Evolutionary conservation across 2,797 vertebrate genomes (phyloP).

Genomic region (Nannoperca obscura): DNA sequence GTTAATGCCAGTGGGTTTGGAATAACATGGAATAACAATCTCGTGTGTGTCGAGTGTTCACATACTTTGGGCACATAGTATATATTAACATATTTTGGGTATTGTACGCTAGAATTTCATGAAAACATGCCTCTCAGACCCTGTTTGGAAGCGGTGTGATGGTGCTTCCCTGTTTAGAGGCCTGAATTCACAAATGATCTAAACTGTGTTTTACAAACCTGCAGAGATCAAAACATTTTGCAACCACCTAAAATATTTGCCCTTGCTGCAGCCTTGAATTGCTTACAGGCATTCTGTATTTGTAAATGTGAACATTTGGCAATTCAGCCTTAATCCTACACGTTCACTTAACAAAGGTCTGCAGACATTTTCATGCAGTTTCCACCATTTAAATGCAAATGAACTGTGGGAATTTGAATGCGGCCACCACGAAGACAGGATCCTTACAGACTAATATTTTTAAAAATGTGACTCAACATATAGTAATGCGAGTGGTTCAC

Average conservation of each 20-base stretch:
- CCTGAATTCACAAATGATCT: slow-evolving; percentile 33
- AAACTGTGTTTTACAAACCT: slow-evolving; percentile 19
- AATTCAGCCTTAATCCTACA: not conserved
- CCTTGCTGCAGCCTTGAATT: slow-evolving; percentile 12
- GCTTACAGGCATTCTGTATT: not conserved
- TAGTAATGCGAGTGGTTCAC: not conserved
- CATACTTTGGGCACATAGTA: not conserved
- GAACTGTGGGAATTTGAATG: not conserved
- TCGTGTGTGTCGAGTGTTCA: not conserved
- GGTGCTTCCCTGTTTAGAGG: slow-evolving; percentile 5
- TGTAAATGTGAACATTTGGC: not conserved
- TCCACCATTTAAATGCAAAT: not conserved
- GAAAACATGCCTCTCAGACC: not conserved
- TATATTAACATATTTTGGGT: not conserved
- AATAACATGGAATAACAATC: not conserved
- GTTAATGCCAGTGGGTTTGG: not conserved
- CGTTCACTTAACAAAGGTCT: not conserved
- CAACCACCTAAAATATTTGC: slow-evolving; percentile 30
- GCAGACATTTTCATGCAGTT: not conserved
- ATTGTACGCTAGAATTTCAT: not conserved
- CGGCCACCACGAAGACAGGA: not conserved
- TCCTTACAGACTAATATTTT: not conserved
- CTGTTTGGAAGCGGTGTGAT: not conserved
- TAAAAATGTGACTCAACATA: not conserved
- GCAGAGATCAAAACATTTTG: slow-evolving; percentile 25